Evolutionary conservation across 1,140 invertebrate genomes (phyloP), one percentile per base, ranked within the genome.

Genomic region (Saxidomus purpurata): DNA sequence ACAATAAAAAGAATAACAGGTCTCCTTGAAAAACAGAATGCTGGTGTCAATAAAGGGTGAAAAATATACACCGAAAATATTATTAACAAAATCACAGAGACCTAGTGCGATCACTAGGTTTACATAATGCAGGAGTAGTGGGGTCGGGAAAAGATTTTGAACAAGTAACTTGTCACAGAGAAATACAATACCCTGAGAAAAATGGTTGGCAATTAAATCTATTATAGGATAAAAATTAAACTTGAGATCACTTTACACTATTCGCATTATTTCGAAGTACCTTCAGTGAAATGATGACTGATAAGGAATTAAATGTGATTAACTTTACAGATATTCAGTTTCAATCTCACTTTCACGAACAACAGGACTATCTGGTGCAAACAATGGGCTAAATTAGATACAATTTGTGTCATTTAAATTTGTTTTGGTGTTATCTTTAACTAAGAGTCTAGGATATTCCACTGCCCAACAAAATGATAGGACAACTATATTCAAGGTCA

Each of bases 171-270:
- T 71, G 67, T 71, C 67, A 71, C 67, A 38, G 13, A 19, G 67
- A 71, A 71, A 71, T 38, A 71, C 34, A 38, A 71, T 38, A 71
- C 67, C 67, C 67, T 71, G 67, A 71, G 67, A 71, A 71, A 71
- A 71, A 71, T 38, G 67, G 67, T 71, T 71, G 67, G 67, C 67
- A 71, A 71, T 71, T 38, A 71, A 71, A 25, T 71, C 67, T 71
- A 17, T 71, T 22, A 71, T 15, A 71, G 67, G 67, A 71, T 17
- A 22, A 71, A 71, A 71, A 71, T 71, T 71, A 71, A 71, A 71
- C 22, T 19, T 28, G 34, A 71, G 67, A 71, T 71, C 67, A 38
- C 17, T 38, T 71, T 71, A 71, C 67, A 6, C 9, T 19, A 34
- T 34, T 71, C 2, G 13, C 13, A 71, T 36, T 38, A 71, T 71